phyloP scores from a whole-genome alignment of 2,797 vertebrate species.

The Miichthys miiuy region DNA sequence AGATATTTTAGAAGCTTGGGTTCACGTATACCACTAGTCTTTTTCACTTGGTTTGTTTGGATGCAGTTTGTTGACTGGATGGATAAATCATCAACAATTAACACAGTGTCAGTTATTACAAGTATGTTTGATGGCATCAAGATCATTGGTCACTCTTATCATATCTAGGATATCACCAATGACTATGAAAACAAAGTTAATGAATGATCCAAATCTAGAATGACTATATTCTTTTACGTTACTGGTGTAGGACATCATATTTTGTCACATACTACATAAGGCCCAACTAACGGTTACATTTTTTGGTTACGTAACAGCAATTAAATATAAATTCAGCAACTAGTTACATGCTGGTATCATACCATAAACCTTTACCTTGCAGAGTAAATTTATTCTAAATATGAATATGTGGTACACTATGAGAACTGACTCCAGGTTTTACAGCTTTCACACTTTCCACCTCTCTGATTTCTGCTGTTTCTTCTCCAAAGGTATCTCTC shows the following conservation, averaged over 20 bases:
- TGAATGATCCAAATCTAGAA: neutral
- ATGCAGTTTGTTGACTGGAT: neutral
- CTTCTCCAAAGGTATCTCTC: neutral
- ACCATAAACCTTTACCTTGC: neutral
- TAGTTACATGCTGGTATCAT: neutral
- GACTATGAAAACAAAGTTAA: neutral
- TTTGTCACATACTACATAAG: no score
- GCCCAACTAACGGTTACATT: no score
- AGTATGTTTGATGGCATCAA: neutral
- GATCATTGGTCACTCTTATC: neutral
- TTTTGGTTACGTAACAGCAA: neutral
- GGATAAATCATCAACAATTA: neutral
- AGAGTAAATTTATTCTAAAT: neutral
- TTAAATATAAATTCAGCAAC: neutral
- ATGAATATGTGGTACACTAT: neutral
- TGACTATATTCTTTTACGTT: no score
- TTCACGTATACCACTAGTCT: constrained; percentile 26
- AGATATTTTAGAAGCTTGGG: constrained; percentile 42
- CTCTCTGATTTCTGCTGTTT: neutral
- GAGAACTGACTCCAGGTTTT: neutral
- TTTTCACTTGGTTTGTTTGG: constrained; percentile 7
- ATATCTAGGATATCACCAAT: neutral
- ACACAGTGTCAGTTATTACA: neutral
- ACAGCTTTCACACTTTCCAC: neutral
- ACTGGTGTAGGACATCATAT: no score